phyloP scores from a whole-genome alignment of 2,888 invertebrate genomes.

The Drosophila tanythrix region DNA sequence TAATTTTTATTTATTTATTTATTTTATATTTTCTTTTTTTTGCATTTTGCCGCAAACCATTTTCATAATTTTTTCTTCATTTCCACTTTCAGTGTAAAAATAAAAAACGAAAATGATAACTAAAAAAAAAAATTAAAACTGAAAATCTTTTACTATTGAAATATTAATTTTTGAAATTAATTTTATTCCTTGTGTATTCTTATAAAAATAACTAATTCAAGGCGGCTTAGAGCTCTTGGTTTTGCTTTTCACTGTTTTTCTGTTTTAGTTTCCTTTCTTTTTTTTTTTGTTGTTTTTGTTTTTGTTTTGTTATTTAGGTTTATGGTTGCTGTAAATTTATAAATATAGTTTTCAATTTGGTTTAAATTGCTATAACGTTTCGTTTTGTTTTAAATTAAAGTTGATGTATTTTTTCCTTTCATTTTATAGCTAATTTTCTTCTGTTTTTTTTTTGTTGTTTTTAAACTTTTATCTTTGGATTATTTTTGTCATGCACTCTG shows the following conservation, averaged over 20 bases:
- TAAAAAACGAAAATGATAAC: constrained; percentile 45
- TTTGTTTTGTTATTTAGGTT: constrained; percentile 16
- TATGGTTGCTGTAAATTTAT: constrained; percentile 45
- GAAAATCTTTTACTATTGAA: constrained; percentile 53
- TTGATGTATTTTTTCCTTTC: constrained; percentile 70
- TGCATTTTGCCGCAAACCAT: constrained; percentile 46
- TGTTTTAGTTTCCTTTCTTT: constrained; percentile 28
- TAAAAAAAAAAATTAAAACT: constrained; percentile 36
- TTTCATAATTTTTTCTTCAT: constrained; percentile 32
- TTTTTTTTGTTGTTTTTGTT: constrained; percentile 22
- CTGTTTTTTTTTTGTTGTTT: neutral
- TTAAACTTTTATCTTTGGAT: constrained; percentile 72
- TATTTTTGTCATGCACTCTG: constrained; percentile 59
- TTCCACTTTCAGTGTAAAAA: constrained; percentile 67
- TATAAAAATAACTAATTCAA: constrained; percentile 80
- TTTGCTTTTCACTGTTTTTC: constrained; percentile 51
- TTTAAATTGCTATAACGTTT: constrained; percentile 58
- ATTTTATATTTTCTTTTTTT: constrained; percentile 18
- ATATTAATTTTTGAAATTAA: constrained; percentile 64
- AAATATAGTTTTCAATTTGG: constrained; percentile 59
- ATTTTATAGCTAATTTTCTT: constrained; percentile 63
- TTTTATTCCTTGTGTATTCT: constrained; percentile 57
- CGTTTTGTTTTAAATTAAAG: constrained; percentile 46
- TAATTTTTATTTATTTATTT: constrained; percentile 32
- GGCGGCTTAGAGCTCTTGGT: constrained; percentile 79